Evolutionary conservation across 2,888 invertebrate species (phyloP), one percentile per base, ranked within the genome.

Genomic region (Lasioglossum calceatum): DNA sequence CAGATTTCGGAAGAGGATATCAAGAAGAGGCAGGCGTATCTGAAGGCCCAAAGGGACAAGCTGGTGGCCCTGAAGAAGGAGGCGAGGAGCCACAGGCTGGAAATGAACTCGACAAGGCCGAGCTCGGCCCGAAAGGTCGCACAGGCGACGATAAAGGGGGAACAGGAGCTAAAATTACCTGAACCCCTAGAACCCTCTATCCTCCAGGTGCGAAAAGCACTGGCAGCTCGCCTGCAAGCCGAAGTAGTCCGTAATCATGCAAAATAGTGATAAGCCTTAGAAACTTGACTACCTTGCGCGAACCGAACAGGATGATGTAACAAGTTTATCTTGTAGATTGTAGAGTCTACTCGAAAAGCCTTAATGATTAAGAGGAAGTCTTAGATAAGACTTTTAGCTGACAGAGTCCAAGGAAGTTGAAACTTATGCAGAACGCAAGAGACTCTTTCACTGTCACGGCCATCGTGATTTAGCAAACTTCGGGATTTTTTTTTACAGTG

Each of bases 31-130:
- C 98, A 98, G 93, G 97, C 98, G 89, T 99, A 99, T 95, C 96
- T 99, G 82, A 97, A 98, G 79, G 97, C 98, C 85, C 99, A 99
- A 94, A 96, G 99, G 42, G 99, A 99, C 95, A 98, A 99, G 94
- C 96, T 99, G 79, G 96, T 99, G 71, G 98, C 98, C 36, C 96
- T 99, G 93, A 99, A 99, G 95, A 98, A 98, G 93, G 97, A 98
- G 94, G 98, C 98, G 39, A 96, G 99, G 36, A 97, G 98, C 93
- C 97, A 97, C 91, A 97, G 98, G 94, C 96, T 99, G 12, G 97
- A 96, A 58, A 96, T 96, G 23, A 97, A 97, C 79, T 95, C 95
- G 0, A 79, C 84, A 91, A 94, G 95, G 14, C 95, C 95, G 7
- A 94, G 94, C 84, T 95, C 94, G 4, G 93, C 95, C 36, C 92